Evolutionary conservation across 2,888 invertebrate genomes (phyloP).

Genomic region (Eumerus sabulonum): DNA sequence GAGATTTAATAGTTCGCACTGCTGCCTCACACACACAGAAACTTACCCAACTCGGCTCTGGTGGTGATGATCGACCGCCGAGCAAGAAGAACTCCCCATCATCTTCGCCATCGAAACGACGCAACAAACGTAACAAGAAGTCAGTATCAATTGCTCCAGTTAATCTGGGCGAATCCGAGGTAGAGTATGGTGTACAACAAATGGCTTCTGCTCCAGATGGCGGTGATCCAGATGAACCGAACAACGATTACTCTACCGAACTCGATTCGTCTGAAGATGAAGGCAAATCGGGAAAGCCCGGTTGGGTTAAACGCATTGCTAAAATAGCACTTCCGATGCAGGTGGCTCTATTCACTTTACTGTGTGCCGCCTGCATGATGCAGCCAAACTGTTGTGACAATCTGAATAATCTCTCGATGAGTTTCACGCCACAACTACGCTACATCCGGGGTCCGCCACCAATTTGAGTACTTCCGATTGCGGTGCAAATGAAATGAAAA

Average conservation of each 20-base stretch:
- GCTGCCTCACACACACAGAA: constrained; percentile 77
- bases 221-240: constrained; percentile 62
- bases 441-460: constrained; percentile 89
- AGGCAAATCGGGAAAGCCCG: constrained; percentile 70
- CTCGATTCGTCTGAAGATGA: constrained; percentile 70
- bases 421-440: constrained; percentile 86
- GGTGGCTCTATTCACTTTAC: constrained; percentile 84
- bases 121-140: constrained; percentile 61
- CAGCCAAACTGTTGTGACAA: constrained; percentile 88
- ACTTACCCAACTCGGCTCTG: constrained; percentile 48
- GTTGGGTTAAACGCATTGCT: constrained; percentile 85
- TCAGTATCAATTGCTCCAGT: constrained; percentile 46
- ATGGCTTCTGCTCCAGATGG: constrained; percentile 45
- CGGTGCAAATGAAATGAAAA: constrained; percentile 43
- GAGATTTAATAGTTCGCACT: constrained; percentile 80
- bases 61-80: constrained; percentile 36
- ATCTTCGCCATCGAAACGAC: constrained; percentile 40
- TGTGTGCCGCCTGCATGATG: constrained; percentile 85
- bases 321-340: constrained; percentile 86
- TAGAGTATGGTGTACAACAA: constrained; percentile 28
- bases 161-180: constrained; percentile 37
- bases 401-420: constrained; percentile 85
- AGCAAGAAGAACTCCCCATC: constrained; percentile 67
- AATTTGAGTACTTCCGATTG: constrained; percentile 80
- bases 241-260: constrained; percentile 72